Evolutionary conservation across 1,140 invertebrate species (phyloP), one percentile per base, ranked within the genome.

Genomic region (Leptinotarsa defecta): DNA sequence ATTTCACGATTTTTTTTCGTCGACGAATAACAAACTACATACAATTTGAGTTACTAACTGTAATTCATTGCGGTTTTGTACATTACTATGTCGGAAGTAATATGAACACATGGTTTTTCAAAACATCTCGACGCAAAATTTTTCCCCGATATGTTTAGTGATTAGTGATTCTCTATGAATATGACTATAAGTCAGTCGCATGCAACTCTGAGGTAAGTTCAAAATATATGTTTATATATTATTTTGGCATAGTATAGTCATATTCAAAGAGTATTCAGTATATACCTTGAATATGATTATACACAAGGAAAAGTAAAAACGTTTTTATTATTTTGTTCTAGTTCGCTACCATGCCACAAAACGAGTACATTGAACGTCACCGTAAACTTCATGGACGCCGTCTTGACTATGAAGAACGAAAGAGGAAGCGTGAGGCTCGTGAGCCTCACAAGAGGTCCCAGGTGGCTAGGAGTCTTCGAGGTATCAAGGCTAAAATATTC

Each of bases 301-400:
- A 69, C 64, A 73, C 74, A 61, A 49, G 13, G 15, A 57, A 48
- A 63, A 68, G 15, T 57, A 5, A 19, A 57, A 13, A 15, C 15
- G 17, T n/a, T 57, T 57, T 4, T 57, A 74, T 75, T 75, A 61
- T 75, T 49, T 68, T 74, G 61, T 76, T 72, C 17, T 76, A 73
- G 61, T 74, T 69, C 15, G 78, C 34, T 63, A 68, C 84, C 84
- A 98, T 98, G 98, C 98, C 98, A 81, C 98, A 99, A 89, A 99
- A 99, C 92, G 98, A 99, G 86, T 97, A 99, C 87, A 99, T 99
- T 87, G 98, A 99, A 82, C 91, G 98, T 69, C 96, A 98, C 86
- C 92, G 94, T 81, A 99, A 99, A 86, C 90, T 98, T 3, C 93
- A 98, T 89, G 98, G 98, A 82, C 90, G 95, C 76, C 91, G 98